Base-by-base conservation (phyloP, 2,113 vertebrate species). In the Cromileptes altivelis region DNA sequence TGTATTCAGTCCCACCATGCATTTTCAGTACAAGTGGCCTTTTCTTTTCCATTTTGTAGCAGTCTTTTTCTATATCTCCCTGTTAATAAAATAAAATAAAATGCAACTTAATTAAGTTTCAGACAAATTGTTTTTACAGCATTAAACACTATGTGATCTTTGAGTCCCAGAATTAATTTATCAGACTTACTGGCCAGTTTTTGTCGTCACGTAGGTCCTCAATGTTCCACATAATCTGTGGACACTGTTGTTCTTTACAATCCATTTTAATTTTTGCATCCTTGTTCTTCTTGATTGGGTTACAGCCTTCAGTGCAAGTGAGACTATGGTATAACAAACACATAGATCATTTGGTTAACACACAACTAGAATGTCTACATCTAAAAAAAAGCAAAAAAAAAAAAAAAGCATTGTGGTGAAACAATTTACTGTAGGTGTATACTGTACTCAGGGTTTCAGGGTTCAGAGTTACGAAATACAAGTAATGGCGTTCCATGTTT, bases 151-250 rank as follows among this genome's bases (percentile, higher is more conserved):
- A 19, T 45, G 2, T 12, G 1, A 53, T 60, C 3, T 40, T 70
- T 72, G 12, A 64, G 3, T 33, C 9, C 0, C 0, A 62, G 21
- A 47, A 63, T n/a, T 25, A 0, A 47, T 27, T 10, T 15, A 30
- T 42, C 5, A 62, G 30, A 90, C 94, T 85, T 85, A 94, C 94
- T 4, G 11, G 6, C 87, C 89, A 89, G 0, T 47, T 0, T 0
- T 2, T 8, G 0, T 74, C 1, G 0, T 27, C 1, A 0, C 4
- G 4, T 42, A 9, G 45, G 45, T 88, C 84, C 67, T 92, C 63
- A 18, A 93, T 70, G 74, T 89, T 80, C 95, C 95, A 95, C 10
- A 75, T 58, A 5, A 93, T 65, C 2, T 61, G 0, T 63, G 78
- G 56, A 85, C 94, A 95, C 0, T 0, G 0, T 23, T 19, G 0